phyloP scores from a whole-genome alignment of 2,888 invertebrate genomes.

The Synanthedon vespiformis region DNA sequence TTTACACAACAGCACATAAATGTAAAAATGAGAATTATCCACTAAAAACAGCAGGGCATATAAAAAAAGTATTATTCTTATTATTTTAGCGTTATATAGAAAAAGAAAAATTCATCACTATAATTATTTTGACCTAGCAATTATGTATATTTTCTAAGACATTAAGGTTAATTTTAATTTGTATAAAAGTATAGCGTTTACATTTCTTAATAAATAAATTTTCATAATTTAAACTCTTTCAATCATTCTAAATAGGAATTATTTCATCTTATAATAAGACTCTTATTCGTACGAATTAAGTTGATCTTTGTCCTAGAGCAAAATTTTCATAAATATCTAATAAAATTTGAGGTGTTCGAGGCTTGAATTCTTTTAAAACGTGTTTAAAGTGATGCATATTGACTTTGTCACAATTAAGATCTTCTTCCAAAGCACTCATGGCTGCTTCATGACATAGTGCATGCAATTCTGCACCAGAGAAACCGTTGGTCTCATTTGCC shows the following conservation, averaged over 20 bases:
- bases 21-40: no score
- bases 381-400: constrained; percentile 77
- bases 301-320: constrained; percentile 45
- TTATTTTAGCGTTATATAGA: no score
- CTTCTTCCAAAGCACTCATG: constrained; percentile 83
- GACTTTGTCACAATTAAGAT: constrained; percentile 74
- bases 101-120: no score
- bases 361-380: constrained; percentile 78
- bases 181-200: not conserved
- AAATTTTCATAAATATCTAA: constrained; percentile 81
- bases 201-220: not conserved
- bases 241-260: not conserved
- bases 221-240: not conserved
- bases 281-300: constrained; percentile 13
- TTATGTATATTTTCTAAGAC: no score
- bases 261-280: no score
- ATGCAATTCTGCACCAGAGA: constrained; percentile 94
- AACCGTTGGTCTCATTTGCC: constrained; percentile 79
- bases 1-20: no score
- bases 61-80: no score
- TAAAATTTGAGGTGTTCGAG: constrained; percentile 80
- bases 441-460: constrained; percentile 95
- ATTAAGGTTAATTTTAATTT: not conserved
- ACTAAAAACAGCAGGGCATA: no score
- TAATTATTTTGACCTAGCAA: no score